Conservation (phyloP, 30 jellyfish, hydroid and myxozoan species). For the Cassiopea andromeda region DNA sequence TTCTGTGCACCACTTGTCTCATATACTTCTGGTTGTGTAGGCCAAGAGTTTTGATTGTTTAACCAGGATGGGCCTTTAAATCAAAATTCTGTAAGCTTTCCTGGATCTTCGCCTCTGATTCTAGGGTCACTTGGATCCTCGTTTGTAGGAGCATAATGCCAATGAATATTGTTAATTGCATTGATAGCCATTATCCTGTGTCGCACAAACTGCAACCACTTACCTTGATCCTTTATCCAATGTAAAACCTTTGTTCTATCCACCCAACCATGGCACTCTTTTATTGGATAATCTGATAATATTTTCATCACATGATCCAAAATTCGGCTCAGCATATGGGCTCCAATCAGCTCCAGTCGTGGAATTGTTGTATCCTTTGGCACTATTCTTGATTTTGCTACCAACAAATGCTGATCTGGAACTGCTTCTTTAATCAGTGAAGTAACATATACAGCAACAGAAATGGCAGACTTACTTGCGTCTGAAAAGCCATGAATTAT, state of each 20-base stretch:
- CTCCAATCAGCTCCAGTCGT: slow-evolving; percentile 72
- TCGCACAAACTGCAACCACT: slow-evolving; percentile 21
- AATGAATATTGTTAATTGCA: slow-evolving; percentile 5
- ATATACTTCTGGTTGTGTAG: background rate
- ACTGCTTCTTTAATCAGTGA: background rate
- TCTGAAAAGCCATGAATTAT: slow-evolving; percentile 55
- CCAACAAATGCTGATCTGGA: slow-evolving; percentile 47
- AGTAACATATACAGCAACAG: slow-evolving; percentile 43
- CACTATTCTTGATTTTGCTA: slow-evolving; percentile 66
- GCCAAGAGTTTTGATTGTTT: background rate
- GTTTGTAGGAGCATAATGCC: slow-evolving; percentile 54
- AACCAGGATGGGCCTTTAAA: slow-evolving; percentile 55
- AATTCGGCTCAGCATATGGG: slow-evolving; percentile 48
- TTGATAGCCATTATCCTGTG: slow-evolving; percentile 29
- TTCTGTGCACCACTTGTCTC: slow-evolving; percentile 1
- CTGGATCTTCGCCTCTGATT: slow-evolving; percentile 28
- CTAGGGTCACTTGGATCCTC: slow-evolving; percentile 52
- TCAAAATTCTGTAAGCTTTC: slow-evolving; percentile 14
- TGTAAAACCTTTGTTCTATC: slow-evolving; percentile 71
- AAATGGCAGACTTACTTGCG: slow-evolving; percentile 38
- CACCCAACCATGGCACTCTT: slow-evolving; percentile 33
- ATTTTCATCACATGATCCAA: slow-evolving; percentile 35
- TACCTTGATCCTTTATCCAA: slow-evolving; percentile 54
- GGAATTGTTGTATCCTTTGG: slow-evolving; percentile 46
- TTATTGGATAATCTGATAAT: background rate